Base-by-base conservation (phyloP, 2,113 vertebrate genomes). In the Rhinolophus ferrumequinum region DNA sequence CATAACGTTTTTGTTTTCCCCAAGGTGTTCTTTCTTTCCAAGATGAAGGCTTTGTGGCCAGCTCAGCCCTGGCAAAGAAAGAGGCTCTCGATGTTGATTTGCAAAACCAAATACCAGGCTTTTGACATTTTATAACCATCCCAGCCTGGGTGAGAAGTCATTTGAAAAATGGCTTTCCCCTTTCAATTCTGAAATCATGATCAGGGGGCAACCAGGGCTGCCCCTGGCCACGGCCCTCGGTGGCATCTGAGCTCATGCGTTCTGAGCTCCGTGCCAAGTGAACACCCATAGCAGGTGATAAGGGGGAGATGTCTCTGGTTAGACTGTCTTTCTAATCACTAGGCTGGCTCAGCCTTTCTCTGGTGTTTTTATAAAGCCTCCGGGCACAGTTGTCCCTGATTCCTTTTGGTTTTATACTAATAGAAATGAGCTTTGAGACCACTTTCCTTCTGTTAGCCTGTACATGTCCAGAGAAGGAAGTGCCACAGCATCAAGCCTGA, bases 1-100 rank as follows among this genome's bases (percentile, higher is more conserved):
- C 2, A 0, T 0, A 0, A 47, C 1, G 0, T 28, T 6, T 79
- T 44, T 4, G 50, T 66, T 44, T 72, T 2, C 30, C 24, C 8
- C 7, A 2, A 12, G 60, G 50, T 6, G 69, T 6, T 38, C 26
- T 28, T 6, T 38, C 26, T 28, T 64, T 70, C 35, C 12, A 28
- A 19, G 50, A 18, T 1, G 13, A 22, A 19, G 26, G 24, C 47
- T 70, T 5, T 30, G 0, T 18, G 62, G 73, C 10, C 56, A 38
- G 26, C 5, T 4, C 0, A 1, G 26, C 28, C 9, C 6, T 13
- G 19, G 33, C 47, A 21, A 38, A 22, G 56, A 52, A 60, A n/a
- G 75, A 83, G 73, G 44, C 9, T 62, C 44, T 76, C 35, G 62
- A 47, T 1, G 22, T 6, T 13, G 26, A 22, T 35, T 4, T 64